Conservation (phyloP, 2,113 vertebrate genomes). For the Nematolebias whitei region DNA sequence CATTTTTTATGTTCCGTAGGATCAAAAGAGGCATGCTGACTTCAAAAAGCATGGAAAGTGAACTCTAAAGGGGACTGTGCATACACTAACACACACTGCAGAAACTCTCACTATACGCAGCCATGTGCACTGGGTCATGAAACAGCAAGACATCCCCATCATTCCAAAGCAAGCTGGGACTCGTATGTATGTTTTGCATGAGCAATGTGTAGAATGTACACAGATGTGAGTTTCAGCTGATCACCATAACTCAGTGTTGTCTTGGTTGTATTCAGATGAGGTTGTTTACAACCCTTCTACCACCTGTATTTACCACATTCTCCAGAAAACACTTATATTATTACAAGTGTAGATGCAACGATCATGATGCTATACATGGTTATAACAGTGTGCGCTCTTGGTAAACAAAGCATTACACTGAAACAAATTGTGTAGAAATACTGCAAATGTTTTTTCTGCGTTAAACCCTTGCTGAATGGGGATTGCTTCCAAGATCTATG, state of each 20-base stretch:
- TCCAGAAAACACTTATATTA: constrained; percentile 25
- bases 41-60: constrained; percentile 34
- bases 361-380: constrained; percentile 11
- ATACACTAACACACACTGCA: constrained; percentile 4
- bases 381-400: constrained; percentile 12
- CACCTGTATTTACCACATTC: constrained; percentile 22
- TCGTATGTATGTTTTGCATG: constrained; percentile 1
- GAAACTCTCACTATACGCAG: constrained; percentile 6
- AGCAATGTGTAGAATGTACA: background rate
- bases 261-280: background rate
- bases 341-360: constrained; percentile 37
- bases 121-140: constrained; percentile 47
- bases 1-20: constrained; percentile 44
- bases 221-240: constrained; percentile 16
- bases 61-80: background rate
- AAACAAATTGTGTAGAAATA: constrained; percentile 15
- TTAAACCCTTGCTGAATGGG: constrained; percentile 37
- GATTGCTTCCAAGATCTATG: constrained; percentile 40
- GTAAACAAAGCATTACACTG: constrained; percentile 21
- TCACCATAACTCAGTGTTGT: constrained; percentile 4
- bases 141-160: constrained; percentile 21
- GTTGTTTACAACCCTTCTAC: background rate
- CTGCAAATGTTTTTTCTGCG: constrained; percentile 1
- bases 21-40: constrained; percentile 53
- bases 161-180: constrained; percentile 50